Evolutionary conservation across 2,888 invertebrate species (phyloP).

Genomic region (Cartodere bifasciata): DNA sequence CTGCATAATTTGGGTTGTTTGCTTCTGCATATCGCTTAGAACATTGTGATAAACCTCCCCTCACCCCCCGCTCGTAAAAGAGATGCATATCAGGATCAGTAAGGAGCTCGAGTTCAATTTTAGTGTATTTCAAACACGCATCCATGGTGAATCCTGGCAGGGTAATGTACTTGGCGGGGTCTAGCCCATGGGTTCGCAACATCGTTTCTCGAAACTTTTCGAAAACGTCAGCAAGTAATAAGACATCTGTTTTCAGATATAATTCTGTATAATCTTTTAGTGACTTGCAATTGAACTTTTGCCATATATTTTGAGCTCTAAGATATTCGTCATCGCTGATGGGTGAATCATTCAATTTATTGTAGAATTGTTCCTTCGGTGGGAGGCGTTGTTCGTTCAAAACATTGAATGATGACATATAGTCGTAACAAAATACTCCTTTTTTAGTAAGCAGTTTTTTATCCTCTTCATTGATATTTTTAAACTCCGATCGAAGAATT

Average conservation of each 20-base stretch:
- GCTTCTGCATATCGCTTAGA: slow-evolving; percentile 23
- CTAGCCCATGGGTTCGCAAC: slow-evolving; percentile 21
- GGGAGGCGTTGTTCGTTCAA: neutral
- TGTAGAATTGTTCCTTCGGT: neutral
- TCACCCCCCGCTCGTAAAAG: slow-evolving; percentile 23
- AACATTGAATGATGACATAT: neutral
- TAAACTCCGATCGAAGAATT: slow-evolving; percentile 1
- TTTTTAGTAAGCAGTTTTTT: neutral
- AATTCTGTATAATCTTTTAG: slow-evolving; percentile 27
- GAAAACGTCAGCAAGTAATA: slow-evolving; percentile 27
- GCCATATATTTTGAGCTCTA: slow-evolving; percentile 20
- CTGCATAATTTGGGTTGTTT: slow-evolving; percentile 27
- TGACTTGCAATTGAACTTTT: slow-evolving; percentile 20
- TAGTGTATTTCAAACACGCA: slow-evolving; percentile 20
- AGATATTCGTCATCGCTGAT: neutral
- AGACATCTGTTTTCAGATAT: slow-evolving; percentile 28
- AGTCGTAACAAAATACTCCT: slow-evolving; percentile 1
- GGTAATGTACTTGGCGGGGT: slow-evolving; percentile 22
- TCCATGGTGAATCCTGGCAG: slow-evolving; percentile 22
- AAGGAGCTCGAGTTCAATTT: slow-evolving; percentile 18
- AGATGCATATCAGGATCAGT: slow-evolving; percentile 23
- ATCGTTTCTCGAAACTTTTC: slow-evolving; percentile 25
- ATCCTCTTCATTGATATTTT: neutral
- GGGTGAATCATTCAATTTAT: neutral
- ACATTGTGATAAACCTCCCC: slow-evolving; percentile 22